Base-by-base conservation (phyloP, 1,140 invertebrate species). In the Lepidurus packardi region DNA sequence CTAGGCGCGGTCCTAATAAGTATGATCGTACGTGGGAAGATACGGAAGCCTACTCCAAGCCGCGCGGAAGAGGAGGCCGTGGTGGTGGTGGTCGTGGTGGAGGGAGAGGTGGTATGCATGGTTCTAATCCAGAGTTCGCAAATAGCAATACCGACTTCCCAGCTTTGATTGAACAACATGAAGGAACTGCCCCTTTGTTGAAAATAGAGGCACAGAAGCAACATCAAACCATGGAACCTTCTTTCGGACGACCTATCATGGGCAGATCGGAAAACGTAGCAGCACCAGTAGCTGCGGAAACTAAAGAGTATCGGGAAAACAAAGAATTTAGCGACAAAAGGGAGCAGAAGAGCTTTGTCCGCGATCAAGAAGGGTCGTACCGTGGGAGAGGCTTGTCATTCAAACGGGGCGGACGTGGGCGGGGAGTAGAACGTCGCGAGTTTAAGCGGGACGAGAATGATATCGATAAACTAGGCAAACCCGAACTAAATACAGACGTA, bases 1-100 rank as follows among this genome's bases (percentile, higher is more conserved):
- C 73, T 80, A 94, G 92, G 0, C 92, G 94, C 78, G 94, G 94
- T 7, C 95, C 94, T 0, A 95, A 92, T 82, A 95, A 95, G 84
- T 96, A 97, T 83, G 94, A 92, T 0, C 88, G 94, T 13, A 94
- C 94, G 80, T 97, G 94, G 94, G 93, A 95, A 84, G 94, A 96
- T 83, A 93, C 94, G 84, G 92, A 93, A 83, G 94, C 94, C 0
- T 97, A 96, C 84, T 86, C 83, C 79, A 89, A 85, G 82, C 85
- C 82, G n/a, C 45, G 47, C 16, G 74, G 78, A 10, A 77, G 81
- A 9, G 82, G 80, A 11, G 44, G 79, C 9, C 42, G 73, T 10
- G 53, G 11, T 34, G 44, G 11, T 43, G 44, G 76, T 10, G 43
- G 73, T 74, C 53, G 80, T 13, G 80, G 81, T 74, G 78, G 80